These are phyloP conservation scores for Megastigmus dorsalis DNA, from an alignment of 2,888 invertebrate species.

Conservation along the genomic window DNA sequence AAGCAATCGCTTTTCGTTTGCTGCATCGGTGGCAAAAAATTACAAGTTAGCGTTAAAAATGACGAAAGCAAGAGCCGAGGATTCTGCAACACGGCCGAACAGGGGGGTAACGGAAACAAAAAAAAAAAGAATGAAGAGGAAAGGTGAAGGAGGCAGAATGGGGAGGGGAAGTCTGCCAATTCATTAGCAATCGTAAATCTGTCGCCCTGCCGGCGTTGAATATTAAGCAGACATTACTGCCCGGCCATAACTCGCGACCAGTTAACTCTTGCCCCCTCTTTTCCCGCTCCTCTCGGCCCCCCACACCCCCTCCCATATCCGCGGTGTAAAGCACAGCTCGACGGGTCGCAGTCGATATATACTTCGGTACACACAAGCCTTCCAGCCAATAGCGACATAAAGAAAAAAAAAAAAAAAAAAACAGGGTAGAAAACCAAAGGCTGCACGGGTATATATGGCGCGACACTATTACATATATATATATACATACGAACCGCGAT, in stretches of 20 bases:
- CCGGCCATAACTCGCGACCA: constrained; percentile 70
- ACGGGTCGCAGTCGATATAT: background rate
- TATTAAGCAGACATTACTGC: constrained; percentile 71
- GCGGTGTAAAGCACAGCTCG: too few relatives aligned
- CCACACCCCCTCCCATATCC: constrained; percentile 48
- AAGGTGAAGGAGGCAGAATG: constrained; percentile 29
- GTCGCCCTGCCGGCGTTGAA: constrained; percentile 70
- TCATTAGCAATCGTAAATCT: constrained; percentile 74
- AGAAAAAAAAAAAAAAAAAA: too few relatives aligned
- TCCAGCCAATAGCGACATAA: too few relatives aligned
- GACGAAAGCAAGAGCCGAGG: too few relatives aligned
- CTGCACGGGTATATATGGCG: too few relatives aligned
- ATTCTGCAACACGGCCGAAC: background rate
- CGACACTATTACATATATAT: too few relatives aligned
- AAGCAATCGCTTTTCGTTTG: too few relatives aligned
- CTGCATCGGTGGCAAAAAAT: too few relatives aligned
- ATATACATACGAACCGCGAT: too few relatives aligned
- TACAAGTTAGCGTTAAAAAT: too few relatives aligned
- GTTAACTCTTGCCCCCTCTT: constrained; percentile 62
- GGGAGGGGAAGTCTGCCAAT: constrained; percentile 64
- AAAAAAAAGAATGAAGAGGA: background rate
- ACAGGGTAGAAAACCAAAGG: too few relatives aligned
- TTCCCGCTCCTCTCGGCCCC: constrained; percentile 52
- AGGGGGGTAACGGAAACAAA: background rate
- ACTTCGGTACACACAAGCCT: too few relatives aligned